These are phyloP conservation scores for Chionodraco myersi DNA, from an alignment of 2,113 vertebrate species.

Conservation along the genomic window DNA sequence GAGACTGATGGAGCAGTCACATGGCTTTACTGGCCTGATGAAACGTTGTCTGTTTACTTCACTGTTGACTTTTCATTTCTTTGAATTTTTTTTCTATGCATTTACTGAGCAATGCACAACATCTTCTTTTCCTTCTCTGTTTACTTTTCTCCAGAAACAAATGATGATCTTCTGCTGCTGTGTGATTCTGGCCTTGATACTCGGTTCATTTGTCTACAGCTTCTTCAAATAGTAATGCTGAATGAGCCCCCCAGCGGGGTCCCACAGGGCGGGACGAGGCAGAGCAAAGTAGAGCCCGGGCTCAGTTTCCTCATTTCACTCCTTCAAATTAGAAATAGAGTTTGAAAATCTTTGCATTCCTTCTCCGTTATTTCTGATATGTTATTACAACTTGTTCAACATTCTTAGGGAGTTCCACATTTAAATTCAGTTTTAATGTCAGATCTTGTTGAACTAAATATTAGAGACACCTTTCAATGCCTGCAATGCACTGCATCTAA, in stretches of 20 bases:
- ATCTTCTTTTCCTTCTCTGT: constrained; percentile 10
- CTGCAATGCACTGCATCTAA: not conserved
- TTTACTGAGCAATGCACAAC: not conserved
- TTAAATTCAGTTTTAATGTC: not conserved
- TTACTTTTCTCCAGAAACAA: constrained; percentile 89
- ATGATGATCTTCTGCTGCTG: constrained; percentile 96
- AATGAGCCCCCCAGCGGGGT: constrained; percentile 5
- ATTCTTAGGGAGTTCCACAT: not conserved
- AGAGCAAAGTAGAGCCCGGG: not conserved
- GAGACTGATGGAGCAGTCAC: not conserved
- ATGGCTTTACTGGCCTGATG: not conserved
- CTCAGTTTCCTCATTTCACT: constrained; percentile 15
- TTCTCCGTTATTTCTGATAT: not conserved
- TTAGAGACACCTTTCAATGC: not conserved
- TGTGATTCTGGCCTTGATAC: constrained; percentile 87
- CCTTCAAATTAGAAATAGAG: not conserved
- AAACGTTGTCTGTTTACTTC: not conserved
- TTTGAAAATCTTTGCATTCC: not conserved
- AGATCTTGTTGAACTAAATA: not conserved
- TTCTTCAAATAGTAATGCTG: constrained; percentile 86
- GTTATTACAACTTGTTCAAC: not conserved
- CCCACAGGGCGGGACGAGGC: not conserved
- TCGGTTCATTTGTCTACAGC: constrained; percentile 90
- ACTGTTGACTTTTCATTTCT: not conserved
- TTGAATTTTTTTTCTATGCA: not conserved